phyloP scores from a whole-genome alignment of 2,113 vertebrate genomes.

The Calidris pugnax region DNA sequence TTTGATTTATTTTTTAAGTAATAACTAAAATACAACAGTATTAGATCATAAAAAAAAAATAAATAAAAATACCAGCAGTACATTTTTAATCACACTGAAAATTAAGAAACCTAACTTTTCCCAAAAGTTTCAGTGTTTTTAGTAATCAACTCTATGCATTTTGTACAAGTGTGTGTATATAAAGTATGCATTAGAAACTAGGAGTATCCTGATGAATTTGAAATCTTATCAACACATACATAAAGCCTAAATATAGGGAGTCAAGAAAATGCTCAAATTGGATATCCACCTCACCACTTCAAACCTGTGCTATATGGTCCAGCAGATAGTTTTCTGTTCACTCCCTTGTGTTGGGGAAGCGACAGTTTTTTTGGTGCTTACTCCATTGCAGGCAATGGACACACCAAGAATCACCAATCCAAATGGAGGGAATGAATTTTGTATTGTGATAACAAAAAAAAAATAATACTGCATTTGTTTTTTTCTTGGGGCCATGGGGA shows the following conservation, averaged over 20 bases:
- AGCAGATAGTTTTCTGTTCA: conserved; percentile 45
- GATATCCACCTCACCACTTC: conserved; percentile 39
- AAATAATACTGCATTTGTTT: neutral
- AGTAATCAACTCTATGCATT: conserved; percentile 81
- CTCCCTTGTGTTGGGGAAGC: conserved; percentile 41
- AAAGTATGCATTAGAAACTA: conserved; percentile 54
- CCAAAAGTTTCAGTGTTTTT: conserved; percentile 77
- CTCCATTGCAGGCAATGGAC: conserved; percentile 66
- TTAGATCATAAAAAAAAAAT: conserved; percentile 70
- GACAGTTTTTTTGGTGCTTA: conserved; percentile 25
- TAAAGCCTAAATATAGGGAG: conserved; percentile 56
- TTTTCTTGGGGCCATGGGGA: conserved; percentile 35
- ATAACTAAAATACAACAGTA: conserved; percentile 75
- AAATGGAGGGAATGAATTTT: conserved; percentile 43
- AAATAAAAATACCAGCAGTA: conserved; percentile 78
- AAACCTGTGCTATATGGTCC: conserved; percentile 10
- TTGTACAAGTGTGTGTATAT: conserved; percentile 76
- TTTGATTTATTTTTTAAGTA: conserved; percentile 75
- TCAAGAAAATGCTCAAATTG: conserved; percentile 54
- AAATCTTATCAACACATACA: conserved; percentile 39
- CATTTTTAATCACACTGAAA: conserved; percentile 80
- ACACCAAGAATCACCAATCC: conserved; percentile 50
- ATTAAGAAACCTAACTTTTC: conserved; percentile 76
- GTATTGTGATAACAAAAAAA: conserved; percentile 1
- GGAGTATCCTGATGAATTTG: conserved; percentile 69